Base-by-base conservation (phyloP, 2,888 invertebrate genomes). In the Drymonia ruficornis region DNA sequence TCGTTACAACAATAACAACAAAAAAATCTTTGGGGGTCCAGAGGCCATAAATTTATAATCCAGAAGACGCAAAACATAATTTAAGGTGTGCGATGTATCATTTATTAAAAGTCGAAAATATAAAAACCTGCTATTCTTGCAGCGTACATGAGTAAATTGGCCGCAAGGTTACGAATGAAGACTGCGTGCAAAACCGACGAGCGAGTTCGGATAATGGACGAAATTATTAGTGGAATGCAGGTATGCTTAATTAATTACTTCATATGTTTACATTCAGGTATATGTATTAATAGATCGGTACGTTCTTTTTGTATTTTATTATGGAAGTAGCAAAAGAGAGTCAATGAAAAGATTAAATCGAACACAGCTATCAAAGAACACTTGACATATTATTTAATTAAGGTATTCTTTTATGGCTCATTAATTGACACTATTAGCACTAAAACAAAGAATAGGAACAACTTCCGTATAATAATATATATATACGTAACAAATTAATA, bases 181-280 rank as follows among this genome's bases (percentile, higher is more conserved):
- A 97, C 97, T 0, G 98, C 99, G 0, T 89, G 94, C 61, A 94
- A 96, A 80, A 98, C 98, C 0, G 99, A 99, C 85, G 96, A 96
- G 72, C 94, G 99, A 61, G 97, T 99, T 43, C 95, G 97, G 51
- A 93, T 98, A 49, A 99, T 99, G 98, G 98, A 97, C 80, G 99
- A 99, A 93, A 96, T 99, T 69, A 96, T 99, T 61, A 95, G 95
- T 55, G 99, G 98, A 48, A 98, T 99, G 89, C 96, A 98, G 91
- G 97, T 97, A 61, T 95, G 96, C 96, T 47, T 1, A 7, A 16
- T 2, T 16, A 40, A 8, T 40, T 16, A 16, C 15, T 40, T n/a
- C n/a, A 36, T 6, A 23, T 7, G 7, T 23, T 23, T 23, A n/a
- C n/a, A n/a, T n/a, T n/a, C n/a, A n/a, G n/a, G n/a, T n/a, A n/a